A percentile compares a stretch with the other conserved stretches of the same genome.
Evolutionary conservation across 2,888 invertebrate species (phyloP).

Genomic region (Cataglyphis altisquamis): DNA sequence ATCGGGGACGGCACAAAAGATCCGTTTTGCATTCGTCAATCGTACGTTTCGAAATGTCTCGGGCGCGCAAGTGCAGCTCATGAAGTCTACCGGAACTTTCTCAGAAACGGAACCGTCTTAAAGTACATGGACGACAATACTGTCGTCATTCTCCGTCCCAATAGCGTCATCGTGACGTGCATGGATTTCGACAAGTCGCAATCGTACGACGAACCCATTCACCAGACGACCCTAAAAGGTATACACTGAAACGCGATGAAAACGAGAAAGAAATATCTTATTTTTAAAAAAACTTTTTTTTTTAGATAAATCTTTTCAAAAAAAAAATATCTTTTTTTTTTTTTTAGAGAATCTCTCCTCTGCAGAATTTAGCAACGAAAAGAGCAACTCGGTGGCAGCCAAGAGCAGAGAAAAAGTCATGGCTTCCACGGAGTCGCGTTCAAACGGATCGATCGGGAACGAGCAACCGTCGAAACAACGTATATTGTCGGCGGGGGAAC

Average conservation of each 20-base stretch:
- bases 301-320: constrained; percentile 12
- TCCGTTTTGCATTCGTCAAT: constrained; percentile 81
- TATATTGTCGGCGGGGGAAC: constrained; percentile 36
- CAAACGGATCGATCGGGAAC: constrained; percentile 34
- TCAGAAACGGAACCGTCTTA: constrained; percentile 82
- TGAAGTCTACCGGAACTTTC: constrained; percentile 78
- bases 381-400: background rate
- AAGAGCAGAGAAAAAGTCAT: background rate
- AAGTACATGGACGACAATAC: constrained; percentile 79
- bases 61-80: constrained; percentile 56
- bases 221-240: constrained; percentile 23
- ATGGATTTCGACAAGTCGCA: constrained; percentile 62
- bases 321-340: background rate
- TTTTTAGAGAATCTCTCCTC: constrained; percentile 24
- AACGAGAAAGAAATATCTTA: constrained; percentile 5
- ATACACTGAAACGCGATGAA: background rate
- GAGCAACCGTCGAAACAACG: constrained; percentile 18
- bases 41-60: constrained; percentile 74
- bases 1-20: constrained; percentile 69
- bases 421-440: constrained; percentile 16
- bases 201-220: background rate
- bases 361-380: background rate
- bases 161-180: constrained; percentile 79
- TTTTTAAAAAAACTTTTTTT: background rate
- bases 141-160: constrained; percentile 79